Evolutionary conservation across 2,113 vertebrate species (phyloP).

Genomic region (Eptesicus fuscus): DNA sequence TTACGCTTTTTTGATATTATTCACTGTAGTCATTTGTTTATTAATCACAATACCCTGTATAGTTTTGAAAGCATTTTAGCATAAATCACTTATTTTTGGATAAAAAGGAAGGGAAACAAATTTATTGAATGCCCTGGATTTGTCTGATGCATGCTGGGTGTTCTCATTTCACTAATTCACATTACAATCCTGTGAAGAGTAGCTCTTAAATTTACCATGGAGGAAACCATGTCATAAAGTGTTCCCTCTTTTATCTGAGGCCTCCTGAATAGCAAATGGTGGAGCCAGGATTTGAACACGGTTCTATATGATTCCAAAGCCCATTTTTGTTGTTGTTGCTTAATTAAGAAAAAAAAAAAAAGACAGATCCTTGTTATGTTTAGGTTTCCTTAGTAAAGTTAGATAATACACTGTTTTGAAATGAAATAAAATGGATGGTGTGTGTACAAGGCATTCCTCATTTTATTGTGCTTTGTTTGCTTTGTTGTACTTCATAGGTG

Average conservation of each 20-base stretch:
- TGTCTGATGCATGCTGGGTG: background rate
- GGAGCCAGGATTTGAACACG: background rate
- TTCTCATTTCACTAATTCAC: background rate
- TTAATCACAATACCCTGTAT: background rate
- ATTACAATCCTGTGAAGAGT: background rate
- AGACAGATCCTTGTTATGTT: background rate
- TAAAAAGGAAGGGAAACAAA: background rate
- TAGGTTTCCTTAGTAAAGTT: conserved; percentile 8
- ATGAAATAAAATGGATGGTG: background rate
- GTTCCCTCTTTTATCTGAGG: background rate
- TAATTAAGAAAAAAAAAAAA: conserved; percentile 9
- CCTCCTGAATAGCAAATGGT: background rate
- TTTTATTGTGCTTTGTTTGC: background rate
- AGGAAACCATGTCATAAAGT: background rate
- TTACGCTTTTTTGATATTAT: background rate
- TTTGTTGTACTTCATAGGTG: background rate
- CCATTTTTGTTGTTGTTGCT: background rate
- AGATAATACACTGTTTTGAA: background rate
- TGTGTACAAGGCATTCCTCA: background rate
- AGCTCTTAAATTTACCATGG: background rate
- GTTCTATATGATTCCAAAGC: background rate
- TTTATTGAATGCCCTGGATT: background rate
- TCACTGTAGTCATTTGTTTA: background rate
- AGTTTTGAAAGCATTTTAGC: conserved; percentile 11
- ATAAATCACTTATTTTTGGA: conserved; percentile 8